These are phyloP conservation scores for Eupithecia subfuscata DNA, from an alignment of 2,888 invertebrate species.

Conservation along the genomic window DNA sequence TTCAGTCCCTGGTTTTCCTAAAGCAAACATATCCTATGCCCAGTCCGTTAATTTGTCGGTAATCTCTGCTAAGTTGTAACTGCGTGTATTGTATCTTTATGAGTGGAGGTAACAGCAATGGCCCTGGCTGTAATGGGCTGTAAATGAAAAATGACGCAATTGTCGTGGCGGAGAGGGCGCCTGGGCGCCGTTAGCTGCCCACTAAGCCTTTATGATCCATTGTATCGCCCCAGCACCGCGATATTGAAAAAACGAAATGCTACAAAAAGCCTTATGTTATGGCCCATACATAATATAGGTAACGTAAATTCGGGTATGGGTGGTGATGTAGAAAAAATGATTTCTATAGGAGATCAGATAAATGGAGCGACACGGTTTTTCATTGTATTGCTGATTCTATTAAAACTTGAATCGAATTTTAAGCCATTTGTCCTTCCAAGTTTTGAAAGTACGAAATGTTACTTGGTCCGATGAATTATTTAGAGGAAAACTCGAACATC, in stretches of 20 bases:
- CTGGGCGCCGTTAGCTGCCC: constrained; percentile 49
- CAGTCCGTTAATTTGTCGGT: constrained; percentile 23
- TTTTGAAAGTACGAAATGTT: constrained; percentile 1
- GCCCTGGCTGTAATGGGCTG: constrained; percentile 69
- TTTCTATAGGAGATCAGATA: background rate
- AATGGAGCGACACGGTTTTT: background rate
- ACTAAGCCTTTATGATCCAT: constrained; percentile 57
- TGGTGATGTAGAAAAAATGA: background rate
- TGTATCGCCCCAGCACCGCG: constrained; percentile 46
- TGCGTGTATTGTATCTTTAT: constrained; percentile 60
- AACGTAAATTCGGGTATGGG: background rate
- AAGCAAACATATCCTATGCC: constrained; percentile 12
- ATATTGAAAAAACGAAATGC: constrained; percentile 25
- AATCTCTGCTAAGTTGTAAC: constrained; percentile 30
- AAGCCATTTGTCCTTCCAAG: constrained; percentile 8
- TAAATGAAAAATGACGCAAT: constrained; percentile 71
- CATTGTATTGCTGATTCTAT: background rate
- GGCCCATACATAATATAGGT: background rate
- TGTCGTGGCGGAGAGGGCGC: constrained; percentile 54
- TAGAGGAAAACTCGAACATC: constrained; percentile 29
- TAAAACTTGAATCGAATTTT: constrained; percentile 6
- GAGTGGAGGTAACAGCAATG: constrained; percentile 60
- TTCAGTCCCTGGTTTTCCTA: background rate
- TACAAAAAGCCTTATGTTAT: constrained; percentile 14
- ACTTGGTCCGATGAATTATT: constrained; percentile 27